Evolutionary conservation across 1,140 invertebrate genomes (phyloP).

Genomic region (Caenorhabditis brenneri): DNA sequence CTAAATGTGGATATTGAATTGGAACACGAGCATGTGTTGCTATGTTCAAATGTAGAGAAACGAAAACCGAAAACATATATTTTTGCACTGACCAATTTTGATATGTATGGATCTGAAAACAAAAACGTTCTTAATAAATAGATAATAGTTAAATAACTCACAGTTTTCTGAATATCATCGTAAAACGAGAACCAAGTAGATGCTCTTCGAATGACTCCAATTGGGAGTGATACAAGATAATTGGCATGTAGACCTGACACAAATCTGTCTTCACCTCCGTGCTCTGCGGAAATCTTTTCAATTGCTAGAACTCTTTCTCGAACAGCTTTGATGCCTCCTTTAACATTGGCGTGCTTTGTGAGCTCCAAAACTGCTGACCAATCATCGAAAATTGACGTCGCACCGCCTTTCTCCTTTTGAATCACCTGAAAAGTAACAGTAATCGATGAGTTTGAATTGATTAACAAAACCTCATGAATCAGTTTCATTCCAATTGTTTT

Average conservation of each 20-base stretch:
- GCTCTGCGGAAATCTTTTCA: not conserved
- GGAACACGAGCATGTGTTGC: constrained; percentile 45
- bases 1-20: constrained; percentile 46
- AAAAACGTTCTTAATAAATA: not conserved
- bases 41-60: constrained; percentile 47
- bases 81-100: constrained; percentile 54
- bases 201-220: constrained; percentile 19
- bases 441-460: not conserved
- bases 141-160: not conserved
- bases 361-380: constrained; percentile 45
- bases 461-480: constrained; percentile 12
- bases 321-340: constrained; percentile 1
- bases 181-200: constrained; percentile 33
- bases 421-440: constrained; percentile 19
- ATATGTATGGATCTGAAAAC: constrained; percentile 25
- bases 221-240: constrained; percentile 44
- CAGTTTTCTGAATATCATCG: constrained; percentile 44
- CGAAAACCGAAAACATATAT: constrained; percentile 45
- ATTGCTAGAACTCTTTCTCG: not conserved
- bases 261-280: constrained; percentile 44
- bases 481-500: not conserved
- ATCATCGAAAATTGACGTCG: constrained; percentile 34
- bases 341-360: not conserved
- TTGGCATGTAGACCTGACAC: constrained; percentile 47
- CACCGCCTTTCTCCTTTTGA: constrained; percentile 15